Percentiles rank a stretch among this genome's conserved stretches.
phyloP scores from a whole-genome alignment of 2,797 vertebrate species.

The Gambelia wislizenii region DNA sequence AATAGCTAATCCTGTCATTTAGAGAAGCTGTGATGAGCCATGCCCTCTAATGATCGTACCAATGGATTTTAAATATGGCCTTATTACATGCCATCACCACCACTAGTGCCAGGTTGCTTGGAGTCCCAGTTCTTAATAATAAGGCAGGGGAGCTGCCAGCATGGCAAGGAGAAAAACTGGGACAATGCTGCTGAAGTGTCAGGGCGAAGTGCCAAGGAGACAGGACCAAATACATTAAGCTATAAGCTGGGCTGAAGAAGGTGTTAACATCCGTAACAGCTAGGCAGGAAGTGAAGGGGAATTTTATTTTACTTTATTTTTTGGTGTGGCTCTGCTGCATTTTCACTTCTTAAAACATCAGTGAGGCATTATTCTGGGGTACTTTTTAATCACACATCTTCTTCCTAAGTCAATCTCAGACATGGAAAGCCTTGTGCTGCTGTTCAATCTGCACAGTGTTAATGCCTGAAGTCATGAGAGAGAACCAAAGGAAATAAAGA shows the following conservation, averaged over 20 bases:
- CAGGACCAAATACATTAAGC: background rate
- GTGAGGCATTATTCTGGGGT: background rate
- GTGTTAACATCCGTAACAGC: background rate
- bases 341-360: background rate
- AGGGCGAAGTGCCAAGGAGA: background rate
- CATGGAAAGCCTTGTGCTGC: background rate
- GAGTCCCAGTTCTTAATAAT: background rate
- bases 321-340: background rate
- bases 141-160: background rate
- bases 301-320: no score
- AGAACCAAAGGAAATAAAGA: background rate
- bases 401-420: background rate
- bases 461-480: fast-evolving
- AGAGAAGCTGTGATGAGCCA: background rate
- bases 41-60: background rate
- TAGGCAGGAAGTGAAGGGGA: background rate
- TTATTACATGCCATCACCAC: background rate
- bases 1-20: background rate
- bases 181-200: background rate
- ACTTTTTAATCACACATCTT: background rate
- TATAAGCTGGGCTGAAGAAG: background rate
- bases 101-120: background rate
- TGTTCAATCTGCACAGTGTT: background rate
- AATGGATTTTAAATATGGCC: background rate
- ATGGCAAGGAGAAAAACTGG: background rate